Evolutionary conservation across 2,797 vertebrate genomes (phyloP).

Genomic region (Acridotheres tristis): DNA sequence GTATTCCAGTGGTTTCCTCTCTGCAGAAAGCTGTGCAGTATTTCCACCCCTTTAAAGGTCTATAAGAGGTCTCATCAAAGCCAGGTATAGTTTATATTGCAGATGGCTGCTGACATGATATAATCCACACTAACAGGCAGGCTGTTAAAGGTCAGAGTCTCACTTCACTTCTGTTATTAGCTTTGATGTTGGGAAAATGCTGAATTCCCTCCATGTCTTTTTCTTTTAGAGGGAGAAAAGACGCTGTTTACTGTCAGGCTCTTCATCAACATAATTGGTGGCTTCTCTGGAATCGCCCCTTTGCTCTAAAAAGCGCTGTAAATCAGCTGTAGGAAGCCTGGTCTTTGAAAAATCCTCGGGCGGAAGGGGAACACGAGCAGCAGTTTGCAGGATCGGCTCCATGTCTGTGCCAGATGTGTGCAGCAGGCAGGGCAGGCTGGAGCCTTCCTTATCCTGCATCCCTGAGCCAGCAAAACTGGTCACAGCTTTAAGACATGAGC

Average conservation of each 20-base stretch:
- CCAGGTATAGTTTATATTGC: constrained; percentile 71
- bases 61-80: constrained; percentile 72
- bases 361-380: not conserved
- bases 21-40: constrained; percentile 12
- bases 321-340: constrained; percentile 67
- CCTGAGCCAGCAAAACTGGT: not conserved
- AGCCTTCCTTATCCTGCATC: not conserved
- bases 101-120: constrained; percentile 71
- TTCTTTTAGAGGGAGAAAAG: constrained; percentile 51
- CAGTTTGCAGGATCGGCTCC: not conserved
- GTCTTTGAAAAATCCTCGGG: constrained; percentile 33
- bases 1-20: constrained; percentile 32
- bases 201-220: constrained; percentile 37
- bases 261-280: constrained; percentile 71
- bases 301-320: constrained; percentile 51
- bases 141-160: constrained; percentile 72
- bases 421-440: not conserved
- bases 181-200: constrained; percentile 73
- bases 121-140: constrained; percentile 69
- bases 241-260: constrained; percentile 70
- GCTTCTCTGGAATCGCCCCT: constrained; percentile 55
- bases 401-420: constrained; percentile 58
- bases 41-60: constrained; percentile 63
- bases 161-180: constrained; percentile 67
- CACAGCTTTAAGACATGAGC: not conserved